Base-by-base conservation (phyloP, 2,113 vertebrate genomes). In the Electrona antarctica region DNA sequence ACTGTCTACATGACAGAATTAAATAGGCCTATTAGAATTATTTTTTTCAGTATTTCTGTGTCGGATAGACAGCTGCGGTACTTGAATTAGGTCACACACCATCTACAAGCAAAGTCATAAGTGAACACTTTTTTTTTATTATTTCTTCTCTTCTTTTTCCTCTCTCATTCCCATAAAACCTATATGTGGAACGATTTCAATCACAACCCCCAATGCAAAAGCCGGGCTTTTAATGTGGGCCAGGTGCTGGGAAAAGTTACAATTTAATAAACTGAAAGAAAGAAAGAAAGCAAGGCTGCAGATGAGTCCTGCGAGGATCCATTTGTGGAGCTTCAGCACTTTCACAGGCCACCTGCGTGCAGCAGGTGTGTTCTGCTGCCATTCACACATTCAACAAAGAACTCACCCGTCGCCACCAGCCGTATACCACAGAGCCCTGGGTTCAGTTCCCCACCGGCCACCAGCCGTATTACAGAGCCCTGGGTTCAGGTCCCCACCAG, bases 211-310 rank as follows among this genome's bases (percentile, higher is more conserved):
- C 74, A 71, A 55, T 76, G 80, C 77, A 67, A 1, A 21, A 21
- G 21, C 77, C 82, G 71, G 77, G 69, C 77, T 85, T 82, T 90
- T 87, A 89, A 86, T 78, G 81, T 87, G 78, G 76, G 75, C 76
- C 90, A 90, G 87, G 85, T 92, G 90, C 82, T 90, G 83, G 75
- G 78, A 83, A 88, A 85, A 71, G 82, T 90, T 72, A 78, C 80
- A 73, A 77, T 89, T 79, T 75, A 21, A 21, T 21, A 21, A 21
- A 21, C 21, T 21, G 21, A 21, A 21, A 21, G 21, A 21, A 21
- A 21, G 21, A 21, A 21, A 21, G 21, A 21, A 21, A 21, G 21
- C 33, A 4, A 41, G 33, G 33, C 33, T 21, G 48, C 57, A 79
- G 83, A 41, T 6, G 77, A 67, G 87, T 83, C 83, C 88, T 88